These are phyloP conservation scores for Drosophila seguyi DNA, from an alignment of 1,140 invertebrate genomes.

Conservation along the genomic window DNA sequence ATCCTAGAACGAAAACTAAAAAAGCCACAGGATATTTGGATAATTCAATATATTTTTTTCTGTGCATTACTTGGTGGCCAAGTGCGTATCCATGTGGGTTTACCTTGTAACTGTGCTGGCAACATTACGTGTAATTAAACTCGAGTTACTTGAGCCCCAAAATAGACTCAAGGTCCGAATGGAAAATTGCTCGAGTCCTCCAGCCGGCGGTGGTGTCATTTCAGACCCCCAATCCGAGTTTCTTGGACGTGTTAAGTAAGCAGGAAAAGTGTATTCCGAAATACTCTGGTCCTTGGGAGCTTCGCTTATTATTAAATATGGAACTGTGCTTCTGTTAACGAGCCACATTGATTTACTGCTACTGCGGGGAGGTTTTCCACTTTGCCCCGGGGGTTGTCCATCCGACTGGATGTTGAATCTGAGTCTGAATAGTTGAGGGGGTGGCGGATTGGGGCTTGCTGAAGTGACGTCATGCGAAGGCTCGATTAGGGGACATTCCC, in stretches of 20 bases:
- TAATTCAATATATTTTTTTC: background rate
- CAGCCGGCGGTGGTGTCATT: slow-evolving; percentile 18
- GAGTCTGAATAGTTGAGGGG: slow-evolving; percentile 59
- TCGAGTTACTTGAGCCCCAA: slow-evolving; percentile 35
- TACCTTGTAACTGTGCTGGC: slow-evolving; percentile 22
- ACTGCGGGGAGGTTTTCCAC: slow-evolving; percentile 22
- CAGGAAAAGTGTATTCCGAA: slow-evolving; percentile 11
- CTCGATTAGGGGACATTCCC: slow-evolving; percentile 59
- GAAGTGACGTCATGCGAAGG: slow-evolving; percentile 64
- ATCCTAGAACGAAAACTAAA: too few relatives aligned
- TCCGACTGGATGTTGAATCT: slow-evolving; percentile 31
- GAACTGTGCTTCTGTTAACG: slow-evolving; percentile 8
- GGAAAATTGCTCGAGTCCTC: slow-evolving; percentile 38
- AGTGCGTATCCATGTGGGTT: slow-evolving; percentile 30
- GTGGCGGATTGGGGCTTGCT: background rate
- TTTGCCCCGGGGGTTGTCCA: slow-evolving; percentile 32
- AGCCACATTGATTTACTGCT: slow-evolving; percentile 35
- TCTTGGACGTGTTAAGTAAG: slow-evolving; percentile 29
- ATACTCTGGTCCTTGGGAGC: background rate
- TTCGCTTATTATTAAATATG: slow-evolving; percentile 14
- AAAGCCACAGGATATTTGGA: background rate
- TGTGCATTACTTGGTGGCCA: slow-evolving; percentile 19
- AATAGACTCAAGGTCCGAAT: slow-evolving; percentile 49
- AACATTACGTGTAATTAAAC: slow-evolving; percentile 50
- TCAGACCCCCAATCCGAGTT: slow-evolving; percentile 1